A percentile compares a stretch with the other conserved stretches of the same genome.
phyloP scores from a whole-genome alignment of 30 jellyfish, hydroid and myxozoan genomes.

The Aurelia aurita region DNA sequence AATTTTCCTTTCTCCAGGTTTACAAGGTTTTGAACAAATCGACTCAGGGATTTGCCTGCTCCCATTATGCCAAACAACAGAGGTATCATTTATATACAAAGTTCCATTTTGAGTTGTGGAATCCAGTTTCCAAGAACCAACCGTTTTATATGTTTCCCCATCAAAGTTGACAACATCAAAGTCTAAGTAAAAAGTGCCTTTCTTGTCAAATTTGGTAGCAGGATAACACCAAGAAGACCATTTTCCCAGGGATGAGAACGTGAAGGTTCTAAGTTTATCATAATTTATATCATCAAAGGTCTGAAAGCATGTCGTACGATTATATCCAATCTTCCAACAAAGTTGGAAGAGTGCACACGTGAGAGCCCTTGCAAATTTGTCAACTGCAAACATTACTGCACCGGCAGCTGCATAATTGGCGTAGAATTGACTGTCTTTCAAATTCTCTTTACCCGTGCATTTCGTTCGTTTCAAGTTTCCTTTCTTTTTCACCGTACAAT shows the following conservation, averaged over 20 bases:
- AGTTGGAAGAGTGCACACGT: too few relatives aligned
- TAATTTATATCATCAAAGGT: too few relatives aligned
- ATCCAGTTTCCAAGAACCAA: constrained; percentile 4
- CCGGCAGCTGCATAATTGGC: background rate
- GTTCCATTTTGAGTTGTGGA: background rate
- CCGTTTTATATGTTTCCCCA: background rate
- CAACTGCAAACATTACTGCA: constrained; percentile 1
- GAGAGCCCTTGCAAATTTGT: constrained; percentile 4
- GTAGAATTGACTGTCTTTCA: background rate
- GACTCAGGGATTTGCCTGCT: background rate
- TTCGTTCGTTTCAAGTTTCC: background rate
- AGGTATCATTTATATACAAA: background rate
- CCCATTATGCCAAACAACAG: constrained; percentile 5
- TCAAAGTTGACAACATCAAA: background rate
- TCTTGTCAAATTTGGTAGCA: too few relatives aligned
- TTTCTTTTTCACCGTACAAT: background rate
- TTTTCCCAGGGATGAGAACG: too few relatives aligned
- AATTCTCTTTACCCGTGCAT: constrained; percentile 23
- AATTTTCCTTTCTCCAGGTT: background rate
- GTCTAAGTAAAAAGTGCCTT: background rate
- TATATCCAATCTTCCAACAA: too few relatives aligned
- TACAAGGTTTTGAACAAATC: constrained; percentile 50
- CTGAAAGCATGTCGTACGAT: too few relatives aligned
- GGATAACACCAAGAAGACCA: too few relatives aligned
- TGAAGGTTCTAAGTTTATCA: too few relatives aligned